Evolutionary conservation across 2,888 invertebrate genomes (phyloP).

Genomic region (Polydesmus complanatus): DNA sequence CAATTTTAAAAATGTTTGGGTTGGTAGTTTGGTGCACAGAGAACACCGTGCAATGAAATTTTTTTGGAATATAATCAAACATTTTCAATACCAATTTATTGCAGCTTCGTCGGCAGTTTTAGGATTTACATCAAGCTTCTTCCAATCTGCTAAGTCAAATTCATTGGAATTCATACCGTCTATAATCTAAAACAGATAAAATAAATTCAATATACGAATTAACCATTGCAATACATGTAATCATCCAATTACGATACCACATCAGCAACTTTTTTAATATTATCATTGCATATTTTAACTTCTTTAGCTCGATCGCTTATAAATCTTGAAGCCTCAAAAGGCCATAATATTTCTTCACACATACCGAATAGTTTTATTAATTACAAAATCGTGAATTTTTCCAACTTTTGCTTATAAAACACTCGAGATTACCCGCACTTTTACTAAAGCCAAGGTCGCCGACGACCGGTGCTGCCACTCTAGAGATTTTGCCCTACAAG

Average conservation of each 20-base stretch:
- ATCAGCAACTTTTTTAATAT: neutral
- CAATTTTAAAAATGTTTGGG: neutral
- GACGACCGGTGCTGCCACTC: too few species aligned
- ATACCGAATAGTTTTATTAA: too few species aligned
- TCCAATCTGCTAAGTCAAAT: constrained; percentile 11
- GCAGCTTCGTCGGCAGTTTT: constrained; percentile 7
- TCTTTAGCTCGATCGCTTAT: neutral
- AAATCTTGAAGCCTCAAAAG: neutral
- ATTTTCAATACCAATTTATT: constrained; percentile 1
- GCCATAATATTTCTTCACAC: too few species aligned
- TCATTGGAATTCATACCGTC: neutral
- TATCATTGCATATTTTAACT: constrained; percentile 1
- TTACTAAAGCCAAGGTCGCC: too few species aligned
- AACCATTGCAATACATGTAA: neutral
- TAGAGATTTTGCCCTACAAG: too few species aligned
- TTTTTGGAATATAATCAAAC: too few species aligned
- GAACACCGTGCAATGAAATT: too few species aligned
- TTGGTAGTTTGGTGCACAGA: too few species aligned
- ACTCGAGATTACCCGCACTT: too few species aligned
- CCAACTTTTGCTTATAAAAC: too few species aligned
- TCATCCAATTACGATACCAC: constrained; percentile 3
- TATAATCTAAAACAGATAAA: neutral
- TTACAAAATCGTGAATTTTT: too few species aligned
- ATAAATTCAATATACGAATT: neutral
- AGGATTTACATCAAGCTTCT: constrained; percentile 8